phyloP scores from a whole-genome alignment of 2,113 vertebrate genomes.

The Lagopus muta region DNA sequence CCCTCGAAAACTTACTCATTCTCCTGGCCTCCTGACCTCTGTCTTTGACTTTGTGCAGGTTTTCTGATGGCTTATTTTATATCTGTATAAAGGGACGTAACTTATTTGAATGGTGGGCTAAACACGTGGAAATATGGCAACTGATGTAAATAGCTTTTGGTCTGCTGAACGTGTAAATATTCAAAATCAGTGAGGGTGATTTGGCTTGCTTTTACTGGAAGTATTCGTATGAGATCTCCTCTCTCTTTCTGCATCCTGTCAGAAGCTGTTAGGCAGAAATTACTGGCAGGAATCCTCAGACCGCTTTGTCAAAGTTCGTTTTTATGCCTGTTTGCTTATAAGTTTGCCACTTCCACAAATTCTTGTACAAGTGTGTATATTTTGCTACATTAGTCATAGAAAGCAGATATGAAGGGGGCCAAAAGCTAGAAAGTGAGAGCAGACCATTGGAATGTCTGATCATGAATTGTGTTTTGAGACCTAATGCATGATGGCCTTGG shows the following conservation, averaged over 20 bases:
- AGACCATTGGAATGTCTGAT: neutral
- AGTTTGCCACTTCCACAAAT: neutral
- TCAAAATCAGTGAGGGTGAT: neutral
- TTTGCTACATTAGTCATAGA: neutral
- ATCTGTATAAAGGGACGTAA: neutral
- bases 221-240: neutral
- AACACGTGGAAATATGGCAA: neutral
- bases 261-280: conserved; percentile 6
- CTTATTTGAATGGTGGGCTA: neutral
- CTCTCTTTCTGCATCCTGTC: conserved; percentile 21
- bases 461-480: neutral
- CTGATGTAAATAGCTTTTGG: conserved; percentile 39
- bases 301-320: neutral
- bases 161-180: conserved; percentile 28
- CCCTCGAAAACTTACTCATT: neutral
- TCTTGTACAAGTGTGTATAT: neutral
- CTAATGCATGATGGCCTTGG: neutral
- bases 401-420: neutral
- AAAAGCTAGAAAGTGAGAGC: neutral
- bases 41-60: neutral
- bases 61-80: neutral
- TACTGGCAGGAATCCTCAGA: neutral
- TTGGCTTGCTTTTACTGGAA: conserved; percentile 25
- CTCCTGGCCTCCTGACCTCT: neutral
- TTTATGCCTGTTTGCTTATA: neutral